These are phyloP conservation scores for Schizaphis graminum DNA, from an alignment of 2,888 invertebrate species.

Conservation along the genomic window DNA sequence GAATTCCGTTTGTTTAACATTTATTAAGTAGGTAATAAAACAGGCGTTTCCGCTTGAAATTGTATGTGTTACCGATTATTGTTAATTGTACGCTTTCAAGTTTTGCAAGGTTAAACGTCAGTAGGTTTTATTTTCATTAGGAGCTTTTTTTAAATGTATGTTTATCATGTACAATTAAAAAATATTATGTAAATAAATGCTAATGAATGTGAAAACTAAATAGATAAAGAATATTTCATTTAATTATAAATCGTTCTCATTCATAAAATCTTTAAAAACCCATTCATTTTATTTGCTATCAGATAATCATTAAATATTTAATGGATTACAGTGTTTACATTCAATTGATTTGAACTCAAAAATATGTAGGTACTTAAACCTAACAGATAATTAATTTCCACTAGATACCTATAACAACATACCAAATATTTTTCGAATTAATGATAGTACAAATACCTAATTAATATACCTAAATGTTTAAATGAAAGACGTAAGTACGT, in stretches of 20 bases:
- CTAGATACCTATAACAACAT: no score
- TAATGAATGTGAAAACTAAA: background rate
- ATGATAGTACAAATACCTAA: no score
- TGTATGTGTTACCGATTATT: background rate
- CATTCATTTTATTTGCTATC: background rate
- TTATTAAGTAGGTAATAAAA: slow-evolving; percentile 50
- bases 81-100: slow-evolving; percentile 36
- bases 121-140: background rate
- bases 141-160: background rate
- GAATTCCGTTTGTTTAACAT: slow-evolving; percentile 45
- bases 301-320: background rate
- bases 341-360: background rate
- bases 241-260: background rate
- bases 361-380: background rate
- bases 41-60: slow-evolving; percentile 48
- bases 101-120: slow-evolving; percentile 44
- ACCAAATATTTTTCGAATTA: no score
- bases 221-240: background rate
- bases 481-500: background rate
- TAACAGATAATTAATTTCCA: background rate
- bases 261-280: background rate
- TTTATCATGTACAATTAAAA: background rate
- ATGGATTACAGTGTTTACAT: background rate
- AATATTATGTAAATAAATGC: background rate
- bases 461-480: background rate